Evolutionary conservation across 2,113 vertebrate genomes (phyloP), one percentile per base, ranked within the genome.

Genomic region (Gopherus evgoodei): DNA sequence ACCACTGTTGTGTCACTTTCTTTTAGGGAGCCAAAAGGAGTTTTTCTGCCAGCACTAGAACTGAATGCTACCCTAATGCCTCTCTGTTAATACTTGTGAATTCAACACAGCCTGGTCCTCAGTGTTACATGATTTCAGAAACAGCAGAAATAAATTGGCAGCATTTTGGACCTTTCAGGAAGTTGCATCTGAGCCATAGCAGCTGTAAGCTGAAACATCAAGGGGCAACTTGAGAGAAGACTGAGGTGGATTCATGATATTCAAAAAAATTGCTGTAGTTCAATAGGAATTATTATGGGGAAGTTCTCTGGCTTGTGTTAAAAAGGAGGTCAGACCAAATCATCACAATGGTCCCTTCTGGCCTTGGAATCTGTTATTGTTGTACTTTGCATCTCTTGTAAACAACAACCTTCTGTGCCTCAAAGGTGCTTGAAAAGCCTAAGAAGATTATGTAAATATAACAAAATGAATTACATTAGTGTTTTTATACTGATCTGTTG

Each of bases 1-100:
- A 97, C 90, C n/a, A 47, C 52, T 56, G 19, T 89, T 86, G 19
- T 72, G 1, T 94, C 10, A 5, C 54, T 97, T 86, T 69, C 49
- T 96, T 98, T 92, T 78, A 98, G 98, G 97, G 89, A 69, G 88
- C 81, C 27, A 92, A 57, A 84, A 86, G 91, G 50, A 86, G 53
- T 72, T 1, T 83, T 87, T 87, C 59, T 87, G 31, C 85, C 94
- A 91, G 56, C 87, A 84, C 9, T 78, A 44, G 93, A 96, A 84
- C 69, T 65, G 90, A 90, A 44, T 35, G 57, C 89, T 91, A 88
- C 57, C 79, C 56, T 57, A 57, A 16, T 2, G 13, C 76, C 88
- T 65, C 80, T 35, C 79, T 81, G 49, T 90, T 35, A 82, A 87
- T 82, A 76, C 86, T 93, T 89, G 81, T 35, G 80, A 94, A 90